Evolutionary conservation across 2,888 invertebrate species (phyloP), one percentile per base, ranked within the genome.

Genomic region (Polyommatus icarus): DNA sequence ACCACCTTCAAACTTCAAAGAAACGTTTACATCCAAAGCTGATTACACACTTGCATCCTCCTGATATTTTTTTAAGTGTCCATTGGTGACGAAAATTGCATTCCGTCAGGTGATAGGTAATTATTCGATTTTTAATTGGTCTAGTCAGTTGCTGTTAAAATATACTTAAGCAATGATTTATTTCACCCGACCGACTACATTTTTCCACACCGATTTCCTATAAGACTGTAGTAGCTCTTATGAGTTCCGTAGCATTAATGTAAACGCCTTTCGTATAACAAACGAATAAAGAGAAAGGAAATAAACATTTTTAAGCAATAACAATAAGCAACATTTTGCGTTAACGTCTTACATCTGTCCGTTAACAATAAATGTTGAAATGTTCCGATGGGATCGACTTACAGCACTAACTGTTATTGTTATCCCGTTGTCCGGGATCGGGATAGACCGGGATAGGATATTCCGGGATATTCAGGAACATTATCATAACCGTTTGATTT

Each of bases 401-500:
- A n/a, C n/a, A n/a, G n/a, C n/a, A n/a, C n/a, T 83, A 84, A 85
- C 84, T 82, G 82, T 85, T 84, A 86, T 83, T 81, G 83, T 83
- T 83, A 83, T 82, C 79, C 78, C 80, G 77, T 78, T 18, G 67
- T 67, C 67, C 67, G 50, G 73, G 46, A 50, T 50, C 75, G 46
- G 40, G 46, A 72, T 40, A 40, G 72, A 40, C 24, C 46, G 73
- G 75, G 75, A 75, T 12, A 29, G 54, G 24, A 46, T 40, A 81
- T 80, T 79, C 54, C 54, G 54, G 15, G 15, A 61, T 67, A 32
- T 78, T 78, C 79, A 71, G 78, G 79, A 80, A 78, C 79, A 81
- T 82, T 86, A 87, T 83, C 85, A 82, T 89, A 86, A 88, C 87
- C 86, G 83, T 89, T 87, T 82, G 84, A 71, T 75, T 76, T 76